phyloP scores from a whole-genome alignment of 2,113 vertebrate genomes.

The Hydropotes inermis region DNA sequence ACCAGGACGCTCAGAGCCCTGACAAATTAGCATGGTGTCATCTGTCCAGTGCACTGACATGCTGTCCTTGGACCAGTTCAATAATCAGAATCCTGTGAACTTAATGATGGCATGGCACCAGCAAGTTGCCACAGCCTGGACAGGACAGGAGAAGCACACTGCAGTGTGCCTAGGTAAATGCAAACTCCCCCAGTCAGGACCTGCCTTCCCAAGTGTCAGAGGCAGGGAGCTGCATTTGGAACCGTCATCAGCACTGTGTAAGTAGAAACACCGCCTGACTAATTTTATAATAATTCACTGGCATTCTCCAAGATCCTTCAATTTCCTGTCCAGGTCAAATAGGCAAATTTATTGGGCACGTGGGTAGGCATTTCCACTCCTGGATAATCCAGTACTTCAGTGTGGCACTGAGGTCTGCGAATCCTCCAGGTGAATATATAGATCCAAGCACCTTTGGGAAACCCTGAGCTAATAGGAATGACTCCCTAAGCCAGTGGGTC shows the following conservation, averaged over 20 bases:
- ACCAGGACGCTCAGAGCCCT: not conserved
- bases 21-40: not conserved
- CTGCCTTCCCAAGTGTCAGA: not conserved
- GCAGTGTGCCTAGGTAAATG: not conserved
- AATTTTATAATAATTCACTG: not conserved
- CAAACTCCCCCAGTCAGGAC: not conserved
- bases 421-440: not conserved
- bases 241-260: not conserved
- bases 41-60: not conserved
- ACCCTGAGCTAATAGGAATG: not conserved
- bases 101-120: not conserved
- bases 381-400: not conserved
- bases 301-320: not conserved
- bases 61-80: not conserved
- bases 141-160: not conserved
- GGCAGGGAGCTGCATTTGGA: not conserved
- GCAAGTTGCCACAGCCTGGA: not conserved
- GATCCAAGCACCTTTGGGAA: not conserved
- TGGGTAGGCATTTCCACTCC: not conserved
- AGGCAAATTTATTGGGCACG: not conserved
- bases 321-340: not conserved
- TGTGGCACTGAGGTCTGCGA: not conserved
- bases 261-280: not conserved
- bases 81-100: not conserved
- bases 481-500: not conserved